Evolutionary conservation across 2,888 invertebrate genomes (phyloP).

Genomic region (Acrobeloides nanus): DNA sequence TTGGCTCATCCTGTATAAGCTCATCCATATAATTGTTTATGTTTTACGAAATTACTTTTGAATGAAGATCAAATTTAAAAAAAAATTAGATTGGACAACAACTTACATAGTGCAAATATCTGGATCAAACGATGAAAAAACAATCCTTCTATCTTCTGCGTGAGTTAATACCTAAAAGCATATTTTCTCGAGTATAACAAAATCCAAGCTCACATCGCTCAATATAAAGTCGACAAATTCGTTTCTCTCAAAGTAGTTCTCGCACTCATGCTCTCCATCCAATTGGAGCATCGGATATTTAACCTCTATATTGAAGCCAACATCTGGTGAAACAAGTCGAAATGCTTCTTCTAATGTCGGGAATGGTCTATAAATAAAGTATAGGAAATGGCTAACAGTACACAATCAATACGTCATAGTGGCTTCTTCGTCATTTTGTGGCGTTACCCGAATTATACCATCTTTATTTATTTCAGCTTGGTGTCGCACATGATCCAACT

Average conservation of each 20-base stretch:
- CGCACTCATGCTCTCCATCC: slow-evolving; percentile 59
- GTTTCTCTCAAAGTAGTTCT: slow-evolving; percentile 81
- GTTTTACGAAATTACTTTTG: too few species aligned
- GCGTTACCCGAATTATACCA: too few species aligned
- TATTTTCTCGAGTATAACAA: too few species aligned
- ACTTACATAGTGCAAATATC: slow-evolving; percentile 81
- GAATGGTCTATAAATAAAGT: slow-evolving; percentile 70
- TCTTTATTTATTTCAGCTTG: too few species aligned
- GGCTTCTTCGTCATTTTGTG: too few species aligned
- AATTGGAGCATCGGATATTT: slow-evolving; percentile 80
- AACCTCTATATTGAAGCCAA: slow-evolving; percentile 89
- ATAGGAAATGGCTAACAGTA: too few species aligned
- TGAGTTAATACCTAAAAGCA: slow-evolving; percentile 73
- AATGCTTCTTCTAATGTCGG: slow-evolving; percentile 78
- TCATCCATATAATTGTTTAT: too few species aligned
- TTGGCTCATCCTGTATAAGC: too few species aligned
- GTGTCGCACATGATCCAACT: slow-evolving; percentile 43
- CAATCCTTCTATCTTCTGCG: slow-evolving; percentile 73
- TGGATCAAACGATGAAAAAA: slow-evolving; percentile 90
- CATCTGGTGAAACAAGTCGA: slow-evolving; percentile 58
- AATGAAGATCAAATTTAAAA: slow-evolving; percentile 5
- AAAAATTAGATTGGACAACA: background rate
- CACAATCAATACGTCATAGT: too few species aligned
- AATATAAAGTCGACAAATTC: slow-evolving; percentile 79
- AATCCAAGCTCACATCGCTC: too few species aligned